These are phyloP conservation scores for Dryomyza anilis DNA, from an alignment of 2,888 invertebrate genomes.

Conservation along the genomic window DNA sequence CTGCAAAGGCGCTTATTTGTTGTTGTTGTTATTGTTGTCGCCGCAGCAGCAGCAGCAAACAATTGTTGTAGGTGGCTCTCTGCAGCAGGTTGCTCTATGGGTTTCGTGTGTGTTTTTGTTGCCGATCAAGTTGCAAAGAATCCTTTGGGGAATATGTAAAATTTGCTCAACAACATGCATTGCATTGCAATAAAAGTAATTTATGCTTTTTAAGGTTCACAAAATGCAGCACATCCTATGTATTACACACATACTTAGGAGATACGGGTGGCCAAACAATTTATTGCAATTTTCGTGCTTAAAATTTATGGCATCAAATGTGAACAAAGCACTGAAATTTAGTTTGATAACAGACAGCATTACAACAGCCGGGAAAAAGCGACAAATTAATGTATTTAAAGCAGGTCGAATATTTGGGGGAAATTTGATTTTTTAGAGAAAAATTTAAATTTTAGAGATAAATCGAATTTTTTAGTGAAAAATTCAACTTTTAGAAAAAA, in stretches of 20 bases:
- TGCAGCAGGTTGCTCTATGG: no score
- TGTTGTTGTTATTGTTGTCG: background rate
- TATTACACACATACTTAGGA: background rate
- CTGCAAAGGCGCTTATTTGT: constrained; percentile 13
- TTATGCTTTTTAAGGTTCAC: constrained; percentile 11
- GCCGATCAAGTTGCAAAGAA: no score
- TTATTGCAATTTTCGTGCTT: constrained; percentile 11
- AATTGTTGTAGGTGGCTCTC: background rate
- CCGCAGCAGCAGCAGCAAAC: no score
- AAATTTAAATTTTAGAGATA: no score
- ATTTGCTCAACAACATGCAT: constrained; percentile 27
- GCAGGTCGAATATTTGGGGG: no score
- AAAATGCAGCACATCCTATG: background rate
- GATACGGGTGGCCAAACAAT: background rate
- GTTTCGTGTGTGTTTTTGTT: background rate
- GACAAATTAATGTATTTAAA: no score
- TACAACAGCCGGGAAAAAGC: no score
- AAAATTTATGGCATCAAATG: constrained; percentile 9
- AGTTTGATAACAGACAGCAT: no score
- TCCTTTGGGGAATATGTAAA: constrained; percentile 17
- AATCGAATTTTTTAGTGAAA: no score
- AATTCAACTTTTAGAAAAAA: no score
- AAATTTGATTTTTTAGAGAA: no score
- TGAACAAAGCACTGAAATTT: no score
- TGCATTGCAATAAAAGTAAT: constrained; percentile 25